Conservation (phyloP, 2,888 invertebrate species). For the Girardia tigrina region DNA sequence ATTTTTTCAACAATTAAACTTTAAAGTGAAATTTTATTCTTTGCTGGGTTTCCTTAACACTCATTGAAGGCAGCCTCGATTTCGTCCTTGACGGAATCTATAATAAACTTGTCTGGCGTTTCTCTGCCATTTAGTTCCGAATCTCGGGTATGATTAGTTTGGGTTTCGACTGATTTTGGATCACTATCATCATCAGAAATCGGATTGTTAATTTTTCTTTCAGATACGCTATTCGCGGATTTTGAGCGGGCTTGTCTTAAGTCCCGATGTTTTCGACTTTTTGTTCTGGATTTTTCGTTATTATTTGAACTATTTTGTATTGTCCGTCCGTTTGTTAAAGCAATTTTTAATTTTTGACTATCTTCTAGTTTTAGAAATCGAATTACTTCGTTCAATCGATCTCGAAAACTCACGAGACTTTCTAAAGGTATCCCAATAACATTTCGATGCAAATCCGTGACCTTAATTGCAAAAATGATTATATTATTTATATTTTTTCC, state of each 20-base stretch:
- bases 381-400: slow-evolving; percentile 28
- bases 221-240: background rate
- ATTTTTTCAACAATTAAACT: no score
- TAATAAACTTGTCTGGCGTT: background rate
- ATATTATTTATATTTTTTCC: no score
- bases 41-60: no score
- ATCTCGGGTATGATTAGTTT: background rate
- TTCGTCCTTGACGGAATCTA: background rate
- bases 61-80: background rate
- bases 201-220: background rate
- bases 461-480: background rate
- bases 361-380: slow-evolving; percentile 23
- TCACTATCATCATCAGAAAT: background rate
- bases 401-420: slow-evolving; percentile 28
- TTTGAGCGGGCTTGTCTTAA: background rate
- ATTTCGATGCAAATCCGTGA: slow-evolving; percentile 27
- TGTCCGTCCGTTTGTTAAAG: background rate
- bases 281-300: background rate
- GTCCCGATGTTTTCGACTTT: background rate
- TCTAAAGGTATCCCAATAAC: slow-evolving; percentile 31
- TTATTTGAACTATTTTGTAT: background rate
- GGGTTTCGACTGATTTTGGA: background rate
- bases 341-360: background rate
- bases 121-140: background rate
- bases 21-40: no score